A percentile compares a stretch with the other conserved stretches of the same genome.
These are phyloP conservation scores for Anthoscopus minutus DNA, from an alignment of 2,113 vertebrate species.

Conservation along the genomic window DNA sequence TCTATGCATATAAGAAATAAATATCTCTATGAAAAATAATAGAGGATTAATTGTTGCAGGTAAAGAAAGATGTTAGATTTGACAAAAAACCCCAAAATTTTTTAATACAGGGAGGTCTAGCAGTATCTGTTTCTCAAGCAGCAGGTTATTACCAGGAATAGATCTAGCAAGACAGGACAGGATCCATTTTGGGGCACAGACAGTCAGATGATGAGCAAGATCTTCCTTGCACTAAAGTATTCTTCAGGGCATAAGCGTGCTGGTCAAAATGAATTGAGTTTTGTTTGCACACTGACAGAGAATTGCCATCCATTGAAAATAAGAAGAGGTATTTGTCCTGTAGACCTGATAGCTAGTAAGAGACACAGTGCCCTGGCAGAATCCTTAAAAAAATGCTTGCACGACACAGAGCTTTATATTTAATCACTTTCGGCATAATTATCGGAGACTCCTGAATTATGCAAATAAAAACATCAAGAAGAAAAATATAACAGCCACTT, in stretches of 20 bases:
- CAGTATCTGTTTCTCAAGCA: not conserved
- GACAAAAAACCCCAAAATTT: not conserved
- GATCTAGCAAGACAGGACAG: not conserved
- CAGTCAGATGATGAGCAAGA: not conserved
- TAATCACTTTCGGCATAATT: not conserved
- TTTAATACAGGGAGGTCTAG: not conserved
- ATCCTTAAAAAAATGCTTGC: not conserved
- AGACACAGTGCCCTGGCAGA: not conserved
- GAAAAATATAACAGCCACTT: not conserved
- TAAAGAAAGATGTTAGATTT: not conserved
- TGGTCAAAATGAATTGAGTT: not conserved
- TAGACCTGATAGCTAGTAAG: not conserved
- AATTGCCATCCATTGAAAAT: not conserved
- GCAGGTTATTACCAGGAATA: not conserved
- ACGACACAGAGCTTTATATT: not conserved
- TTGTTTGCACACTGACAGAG: not conserved
- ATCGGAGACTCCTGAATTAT: not conserved
- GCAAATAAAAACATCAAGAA: not conserved
- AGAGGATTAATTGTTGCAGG: not conserved
- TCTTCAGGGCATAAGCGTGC: not conserved
- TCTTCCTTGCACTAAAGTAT: not conserved
- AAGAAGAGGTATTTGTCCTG: not conserved
- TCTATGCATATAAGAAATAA: not conserved
- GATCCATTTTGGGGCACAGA: not conserved
- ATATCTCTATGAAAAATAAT: not conserved